These are phyloP conservation scores for Laterallus jamaicensis DNA, from an alignment of 2,113 vertebrate genomes.

Conservation along the genomic window DNA sequence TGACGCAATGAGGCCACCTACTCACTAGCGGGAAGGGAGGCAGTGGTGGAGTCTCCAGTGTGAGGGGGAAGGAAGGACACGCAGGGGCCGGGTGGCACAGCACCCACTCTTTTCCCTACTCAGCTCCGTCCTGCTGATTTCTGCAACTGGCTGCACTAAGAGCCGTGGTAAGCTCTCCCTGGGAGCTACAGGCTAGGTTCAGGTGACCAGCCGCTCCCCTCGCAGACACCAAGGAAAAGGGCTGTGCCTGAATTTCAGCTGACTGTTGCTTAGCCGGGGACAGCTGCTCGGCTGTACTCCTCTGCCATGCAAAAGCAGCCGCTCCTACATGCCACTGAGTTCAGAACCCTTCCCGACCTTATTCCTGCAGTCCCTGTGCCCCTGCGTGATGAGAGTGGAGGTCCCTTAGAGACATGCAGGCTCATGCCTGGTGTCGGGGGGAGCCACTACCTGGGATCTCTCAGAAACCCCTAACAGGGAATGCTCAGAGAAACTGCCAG, in stretches of 20 bases:
- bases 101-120: fast-evolving
- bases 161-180: not conserved
- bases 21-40: not conserved
- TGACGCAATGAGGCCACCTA: not conserved
- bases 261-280: not conserved
- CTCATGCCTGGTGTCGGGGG: not conserved
- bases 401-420: not conserved
- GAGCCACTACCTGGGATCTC: not conserved
- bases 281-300: fast-evolving
- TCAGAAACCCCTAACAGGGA: not conserved
- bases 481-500: not conserved
- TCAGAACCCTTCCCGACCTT: not conserved
- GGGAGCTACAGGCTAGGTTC: not conserved
- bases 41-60: not conserved
- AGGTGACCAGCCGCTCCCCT: not conserved
- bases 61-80: not conserved
- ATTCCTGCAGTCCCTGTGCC: not conserved
- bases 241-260: not conserved
- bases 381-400: fast-evolving
- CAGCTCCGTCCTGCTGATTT: not conserved
- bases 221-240: not conserved
- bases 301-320: not conserved
- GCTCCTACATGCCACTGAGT: not conserved
- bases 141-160: not conserved
- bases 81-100: fast-evolving